These are phyloP conservation scores for Plemyria rubiginata DNA, from an alignment of 2,888 invertebrate genomes.

Conservation along the genomic window DNA sequence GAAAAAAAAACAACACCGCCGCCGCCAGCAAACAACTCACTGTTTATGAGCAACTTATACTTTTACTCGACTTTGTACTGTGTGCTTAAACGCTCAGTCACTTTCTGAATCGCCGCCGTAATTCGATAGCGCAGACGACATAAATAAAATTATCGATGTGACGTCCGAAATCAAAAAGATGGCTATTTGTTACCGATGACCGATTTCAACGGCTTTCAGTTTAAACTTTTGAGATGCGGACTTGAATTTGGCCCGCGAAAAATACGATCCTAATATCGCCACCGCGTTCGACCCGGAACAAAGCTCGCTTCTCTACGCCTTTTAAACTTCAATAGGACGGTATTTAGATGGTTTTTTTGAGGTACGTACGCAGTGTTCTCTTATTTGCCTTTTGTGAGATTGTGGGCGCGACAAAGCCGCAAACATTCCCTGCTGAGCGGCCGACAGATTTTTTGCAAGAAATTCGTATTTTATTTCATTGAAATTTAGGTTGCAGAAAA, in stretches of 20 bases:
- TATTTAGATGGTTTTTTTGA: conserved; percentile 81
- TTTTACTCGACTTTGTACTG: conserved; percentile 53
- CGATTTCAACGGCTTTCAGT: conserved; percentile 50
- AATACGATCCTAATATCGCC: conserved; percentile 82
- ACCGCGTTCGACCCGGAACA: conserved; percentile 77
- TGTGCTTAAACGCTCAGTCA: conserved; percentile 54
- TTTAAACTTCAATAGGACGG: conserved; percentile 82
- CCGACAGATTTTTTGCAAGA: conserved; percentile 72
- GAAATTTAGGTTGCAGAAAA: conserved; percentile 66
- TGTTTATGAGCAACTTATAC: conserved; percentile 66
- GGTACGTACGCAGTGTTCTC: conserved; percentile 71
- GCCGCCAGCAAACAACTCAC: conserved; percentile 71
- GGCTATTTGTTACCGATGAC: conserved; percentile 46
- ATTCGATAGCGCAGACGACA: conserved; percentile 50
- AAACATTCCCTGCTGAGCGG: conserved; percentile 81
- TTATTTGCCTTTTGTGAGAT: conserved; percentile 83
- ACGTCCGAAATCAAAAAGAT: conserved; percentile 46
- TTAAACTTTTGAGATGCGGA: conserved; percentile 32
- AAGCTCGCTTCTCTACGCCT: conserved; percentile 78
- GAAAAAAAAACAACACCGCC: conserved; percentile 58
- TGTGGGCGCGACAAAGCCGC: conserved; percentile 84
- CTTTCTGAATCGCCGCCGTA: conserved; percentile 59
- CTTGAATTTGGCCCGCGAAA: conserved; percentile 53
- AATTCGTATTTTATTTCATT: conserved; percentile 79
- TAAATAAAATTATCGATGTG: conserved; percentile 65